Percentiles rank a stretch among this genome's conserved stretches.
Evolutionary conservation across 2,113 vertebrate species (phyloP).

Genomic region (human): DNA sequence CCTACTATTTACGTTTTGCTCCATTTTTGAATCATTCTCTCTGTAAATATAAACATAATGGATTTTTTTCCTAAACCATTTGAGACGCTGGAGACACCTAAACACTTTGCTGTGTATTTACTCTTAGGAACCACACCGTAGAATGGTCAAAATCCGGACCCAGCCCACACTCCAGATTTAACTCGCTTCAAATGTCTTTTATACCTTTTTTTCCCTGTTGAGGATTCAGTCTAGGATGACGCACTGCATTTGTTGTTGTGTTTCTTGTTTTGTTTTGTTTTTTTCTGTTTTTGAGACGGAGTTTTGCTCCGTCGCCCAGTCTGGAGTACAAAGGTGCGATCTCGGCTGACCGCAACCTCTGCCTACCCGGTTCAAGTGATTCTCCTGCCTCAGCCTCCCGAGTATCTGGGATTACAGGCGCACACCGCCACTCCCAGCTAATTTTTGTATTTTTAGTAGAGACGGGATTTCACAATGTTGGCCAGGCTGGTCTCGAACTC

Average conservation of each 20-base stretch:
- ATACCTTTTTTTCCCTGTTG: background rate
- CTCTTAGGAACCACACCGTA: background rate
- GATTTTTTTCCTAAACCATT: background rate
- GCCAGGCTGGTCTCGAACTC: no score
- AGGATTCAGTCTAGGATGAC: background rate
- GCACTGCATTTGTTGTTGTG: background rate
- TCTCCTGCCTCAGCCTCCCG: no score
- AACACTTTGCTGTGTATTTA: background rate
- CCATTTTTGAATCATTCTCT: background rate
- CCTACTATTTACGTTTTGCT: background rate
- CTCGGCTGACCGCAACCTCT: no score
- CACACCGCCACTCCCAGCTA: no score
- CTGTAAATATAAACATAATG: background rate
- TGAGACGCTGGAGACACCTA: background rate
- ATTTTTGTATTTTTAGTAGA: no score
- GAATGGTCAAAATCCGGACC: background rate
- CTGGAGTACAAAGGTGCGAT: no score
- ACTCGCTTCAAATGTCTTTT: background rate
- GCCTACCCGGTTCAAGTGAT: no score
- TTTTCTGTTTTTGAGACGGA: no score
- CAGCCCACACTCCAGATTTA: background rate
- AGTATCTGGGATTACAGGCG: no score
- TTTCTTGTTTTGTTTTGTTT: background rate
- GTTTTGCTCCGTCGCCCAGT: no score
- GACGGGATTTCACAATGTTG: no score